phyloP scores from a whole-genome alignment of 2,888 invertebrate genomes.

The Chrysolina oricalcia region DNA sequence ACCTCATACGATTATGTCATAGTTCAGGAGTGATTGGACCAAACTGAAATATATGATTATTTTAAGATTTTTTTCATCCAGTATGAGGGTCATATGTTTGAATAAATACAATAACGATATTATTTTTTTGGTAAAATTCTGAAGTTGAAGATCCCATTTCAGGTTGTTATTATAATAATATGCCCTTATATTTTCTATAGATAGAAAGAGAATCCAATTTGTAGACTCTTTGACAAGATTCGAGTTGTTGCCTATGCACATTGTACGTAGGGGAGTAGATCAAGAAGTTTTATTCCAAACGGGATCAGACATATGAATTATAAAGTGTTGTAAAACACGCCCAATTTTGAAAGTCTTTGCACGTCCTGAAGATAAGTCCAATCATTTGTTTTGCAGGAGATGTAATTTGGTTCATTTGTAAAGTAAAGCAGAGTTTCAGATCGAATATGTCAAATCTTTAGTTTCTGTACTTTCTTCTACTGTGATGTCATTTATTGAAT shows the following conservation, averaged over 20 bases:
- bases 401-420: constrained; percentile 6
- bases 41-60: no score
- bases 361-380: constrained; percentile 26
- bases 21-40: no score
- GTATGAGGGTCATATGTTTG: no score
- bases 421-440: constrained; percentile 14
- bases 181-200: constrained; percentile 1
- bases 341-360: no score
- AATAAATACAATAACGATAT: no score
- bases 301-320: constrained; percentile 13
- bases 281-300: constrained; percentile 5
- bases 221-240: no score
- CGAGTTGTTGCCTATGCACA: no score
- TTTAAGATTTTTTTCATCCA: no score
- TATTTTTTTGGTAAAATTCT: no score
- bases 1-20: no score
- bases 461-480: constrained; percentile 21
- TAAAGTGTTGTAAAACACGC: no score
- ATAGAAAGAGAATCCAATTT: background rate
- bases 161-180: background rate
- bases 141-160: no score
- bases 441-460: constrained; percentile 23
- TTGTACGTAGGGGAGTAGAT: constrained; percentile 3
- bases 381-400: constrained; percentile 17
- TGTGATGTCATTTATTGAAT: constrained; percentile 10